phyloP scores from a whole-genome alignment of 2,888 invertebrate species.

The Polymixis flavicincta region DNA sequence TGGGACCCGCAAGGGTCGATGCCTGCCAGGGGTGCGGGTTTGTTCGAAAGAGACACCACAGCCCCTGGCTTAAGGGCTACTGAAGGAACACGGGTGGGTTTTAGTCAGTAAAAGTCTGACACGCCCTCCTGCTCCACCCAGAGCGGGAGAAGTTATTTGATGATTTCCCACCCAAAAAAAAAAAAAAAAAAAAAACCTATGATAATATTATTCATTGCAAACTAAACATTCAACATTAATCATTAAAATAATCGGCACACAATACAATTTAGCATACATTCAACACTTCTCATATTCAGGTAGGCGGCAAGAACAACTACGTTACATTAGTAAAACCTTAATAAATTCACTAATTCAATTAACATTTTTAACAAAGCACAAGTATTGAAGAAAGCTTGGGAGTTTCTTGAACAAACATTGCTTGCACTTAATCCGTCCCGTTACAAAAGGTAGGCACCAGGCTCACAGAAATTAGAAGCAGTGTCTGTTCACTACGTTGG shows the following conservation, averaged over 20 bases:
- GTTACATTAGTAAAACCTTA: slow-evolving; percentile 64
- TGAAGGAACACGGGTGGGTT: too few relatives aligned
- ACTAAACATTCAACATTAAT: slow-evolving; percentile 38
- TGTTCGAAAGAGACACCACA: too few relatives aligned
- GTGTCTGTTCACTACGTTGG: slow-evolving; percentile 64
- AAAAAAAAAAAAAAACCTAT: too few relatives aligned
- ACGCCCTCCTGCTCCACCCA: too few relatives aligned
- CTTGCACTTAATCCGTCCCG: slow-evolving; percentile 84
- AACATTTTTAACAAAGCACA: slow-evolving; percentile 77
- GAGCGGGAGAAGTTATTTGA: too few relatives aligned
- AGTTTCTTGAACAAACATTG: slow-evolving; percentile 73
- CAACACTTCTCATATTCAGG: slow-evolving; percentile 43
- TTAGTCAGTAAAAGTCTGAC: too few relatives aligned
- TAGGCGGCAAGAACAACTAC: slow-evolving; percentile 68
- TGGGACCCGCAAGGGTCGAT: too few relatives aligned
- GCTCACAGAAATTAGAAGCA: slow-evolving; percentile 77
- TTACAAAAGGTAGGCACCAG: slow-evolving; percentile 75
- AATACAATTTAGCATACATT: slow-evolving; percentile 46
- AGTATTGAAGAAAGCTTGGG: slow-evolving; percentile 74
- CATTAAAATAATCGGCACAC: slow-evolving; percentile 38
- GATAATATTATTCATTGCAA: slow-evolving; percentile 52
- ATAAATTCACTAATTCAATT: slow-evolving; percentile 76
- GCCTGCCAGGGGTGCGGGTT: too few relatives aligned
- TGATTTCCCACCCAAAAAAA: too few relatives aligned
- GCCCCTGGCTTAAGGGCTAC: too few relatives aligned